Evolutionary conservation across 1,140 invertebrate species (phyloP), one percentile per base, ranked within the genome.

Genomic region (Ceratitis capitata): DNA sequence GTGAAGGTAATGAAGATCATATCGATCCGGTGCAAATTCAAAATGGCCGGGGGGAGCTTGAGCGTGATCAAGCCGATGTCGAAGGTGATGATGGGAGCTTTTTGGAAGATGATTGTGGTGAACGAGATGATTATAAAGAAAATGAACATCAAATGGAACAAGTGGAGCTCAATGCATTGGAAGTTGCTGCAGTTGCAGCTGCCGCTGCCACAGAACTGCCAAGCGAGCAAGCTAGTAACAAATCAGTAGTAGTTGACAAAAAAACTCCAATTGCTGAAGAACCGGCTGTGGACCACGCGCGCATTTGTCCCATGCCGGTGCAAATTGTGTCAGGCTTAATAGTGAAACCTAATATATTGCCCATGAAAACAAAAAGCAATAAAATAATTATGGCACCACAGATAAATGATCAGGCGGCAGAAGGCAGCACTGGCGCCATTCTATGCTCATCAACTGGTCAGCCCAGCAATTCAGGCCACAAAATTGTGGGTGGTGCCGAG

Each of bases 1-100:
- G 39, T 45, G 69, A 45, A 5, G 69, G 69, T 2, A 47, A 56
- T 29, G 78, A 82, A 23, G 85, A 85, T 78, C 23, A 78, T 74
- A 23, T 39, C 19, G 56, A 84, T 45, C 32, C 47, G 23, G 56
- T n/a, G n/a, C n/a, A n/a, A n/a, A n/a, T n/a, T n/a, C n/a, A 64
- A 23, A 29, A 84, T 47, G 56, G 64, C 19, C 23, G 16, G 26
- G 58, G 47, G 26, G 56, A 47, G 26, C 1, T 14, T 9, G 35
- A 23, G 2, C 45, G 51, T 53, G 26, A 78, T 23, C 69, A 45
- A 6, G 7, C 0, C 10, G 19, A 42, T 6, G 29, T 19, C 12
- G 47, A 83, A n/a, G 51, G 19, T 84, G 83, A 84, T 35, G 39
- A 26, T 35, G 83, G 32, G n/a, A 58, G 39, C 26, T 58, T 58